Base-by-base conservation (phyloP, 1,140 invertebrate genomes). In the Drosophila grimshawi region DNA sequence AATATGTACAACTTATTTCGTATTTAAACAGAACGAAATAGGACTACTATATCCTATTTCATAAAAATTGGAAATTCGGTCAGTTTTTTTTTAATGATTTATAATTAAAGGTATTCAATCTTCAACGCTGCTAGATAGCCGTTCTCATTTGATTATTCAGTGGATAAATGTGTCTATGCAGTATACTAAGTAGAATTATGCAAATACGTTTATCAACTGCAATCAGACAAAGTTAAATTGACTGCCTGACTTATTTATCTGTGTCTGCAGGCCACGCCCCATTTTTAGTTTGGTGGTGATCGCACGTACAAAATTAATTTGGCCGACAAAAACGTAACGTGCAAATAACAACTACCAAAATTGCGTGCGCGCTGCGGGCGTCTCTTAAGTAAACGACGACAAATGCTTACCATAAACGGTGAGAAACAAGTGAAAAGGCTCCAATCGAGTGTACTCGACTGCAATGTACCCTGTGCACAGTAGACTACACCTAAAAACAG, bases 321-420 rank as follows among this genome's bases (percentile, higher is more conserved):
- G 76, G 69, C 71, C 71, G 48, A 43, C 71, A 78, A 74, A 74
- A 63, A 67, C 37, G 66, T n/a, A 46, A 51, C 52, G 59, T 69
- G 55, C 66, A 67, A 74, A 53, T 62, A 33, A 49, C 52, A 55
- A 37, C 49, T 53, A 64, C 53, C 52, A 56, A 70, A 70, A 48
- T 64, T 75, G 72, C 66, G 66, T 69, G 51, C 49, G 10, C 30
- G 68, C 62, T 43, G 62, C 56, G 37, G 56, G 62, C 69, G 69
- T 56, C 57, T 48, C 48, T 46, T 35, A 60, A 49, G 73, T 76
- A 76, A 74, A 63, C 65, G 71, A 39, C 67, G 35, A 7, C 59
- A 70, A 70, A 64, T 39, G 52, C 43, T 48, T 27, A 49, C 35
- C 33, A 55, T 11, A 33, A 56, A 29, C 32, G 33, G 19, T 52